Evolutionary conservation across 2,113 vertebrate genomes (phyloP).

Genomic region (Semicossyphus pulcher): DNA sequence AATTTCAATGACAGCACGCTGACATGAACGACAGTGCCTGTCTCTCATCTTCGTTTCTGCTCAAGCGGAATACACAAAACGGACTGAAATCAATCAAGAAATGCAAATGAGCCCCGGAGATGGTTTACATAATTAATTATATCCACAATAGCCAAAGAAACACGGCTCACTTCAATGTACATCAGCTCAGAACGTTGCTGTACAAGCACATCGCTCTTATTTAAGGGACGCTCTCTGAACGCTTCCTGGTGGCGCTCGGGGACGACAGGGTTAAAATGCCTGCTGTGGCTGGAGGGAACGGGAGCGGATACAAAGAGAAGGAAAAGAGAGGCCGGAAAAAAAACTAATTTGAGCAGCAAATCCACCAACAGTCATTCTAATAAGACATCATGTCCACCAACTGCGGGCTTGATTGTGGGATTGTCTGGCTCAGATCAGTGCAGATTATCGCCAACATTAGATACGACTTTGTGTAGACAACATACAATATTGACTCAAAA

Average conservation of each 20-base stretch:
- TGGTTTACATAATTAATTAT: constrained; percentile 71
- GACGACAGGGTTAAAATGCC: constrained; percentile 7
- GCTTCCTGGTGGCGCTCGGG: not conserved
- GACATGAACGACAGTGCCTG: constrained; percentile 52
- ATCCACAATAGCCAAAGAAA: constrained; percentile 54
- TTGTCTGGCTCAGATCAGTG: constrained; percentile 29
- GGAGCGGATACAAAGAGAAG: not conserved
- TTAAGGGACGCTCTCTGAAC: constrained; percentile 34
- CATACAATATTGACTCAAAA: constrained; percentile 36
- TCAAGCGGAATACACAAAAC: constrained; percentile 31
- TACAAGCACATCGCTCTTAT: constrained; percentile 21
- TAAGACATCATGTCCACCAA: constrained; percentile 31
- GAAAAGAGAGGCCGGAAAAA: not conserved
- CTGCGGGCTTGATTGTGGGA: constrained; percentile 27
- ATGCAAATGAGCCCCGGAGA: constrained; percentile 68
- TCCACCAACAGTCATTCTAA: constrained; percentile 35
- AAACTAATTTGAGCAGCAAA: constrained; percentile 36
- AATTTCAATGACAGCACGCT: constrained; percentile 40
- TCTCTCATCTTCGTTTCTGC: constrained; percentile 46
- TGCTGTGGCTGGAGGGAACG: not conserved
- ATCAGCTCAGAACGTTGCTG: constrained; percentile 26
- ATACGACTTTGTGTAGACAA: constrained; percentile 32
- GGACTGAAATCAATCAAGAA: constrained; percentile 67
- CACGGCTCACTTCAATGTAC: constrained; percentile 57
- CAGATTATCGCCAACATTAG: constrained; percentile 40